phyloP scores from a whole-genome alignment of 2,113 vertebrate species.

The Protobothrops flavoviridis region DNA sequence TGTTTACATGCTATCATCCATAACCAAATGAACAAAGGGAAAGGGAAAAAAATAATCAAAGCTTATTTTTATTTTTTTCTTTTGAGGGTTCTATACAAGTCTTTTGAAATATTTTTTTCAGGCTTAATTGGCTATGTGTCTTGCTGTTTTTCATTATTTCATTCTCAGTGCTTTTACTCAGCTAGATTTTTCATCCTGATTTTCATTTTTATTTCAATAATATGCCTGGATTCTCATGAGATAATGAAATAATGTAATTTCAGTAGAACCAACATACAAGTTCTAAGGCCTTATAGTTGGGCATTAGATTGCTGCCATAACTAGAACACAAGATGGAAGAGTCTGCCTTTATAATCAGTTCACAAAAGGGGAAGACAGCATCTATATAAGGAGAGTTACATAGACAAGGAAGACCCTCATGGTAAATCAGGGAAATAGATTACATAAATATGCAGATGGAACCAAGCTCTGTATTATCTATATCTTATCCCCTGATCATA shows the following conservation, averaged over 20 bases:
- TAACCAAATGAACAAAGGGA: constrained; percentile 26
- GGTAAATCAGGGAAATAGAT: background rate
- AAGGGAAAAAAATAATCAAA: constrained; percentile 9
- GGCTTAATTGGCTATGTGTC: background rate
- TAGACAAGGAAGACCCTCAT: background rate
- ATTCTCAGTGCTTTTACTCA: background rate
- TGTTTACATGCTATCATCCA: background rate
- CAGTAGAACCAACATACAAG: background rate
- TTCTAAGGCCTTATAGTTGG: background rate
- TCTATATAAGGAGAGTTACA: background rate
- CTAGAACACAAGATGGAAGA: background rate
- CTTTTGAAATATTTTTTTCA: background rate
- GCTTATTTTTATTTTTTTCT: background rate
- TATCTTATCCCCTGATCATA: background rate
- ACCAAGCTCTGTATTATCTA: background rate
- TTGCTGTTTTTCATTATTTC: constrained; percentile 4
- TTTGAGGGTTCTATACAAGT: background rate
- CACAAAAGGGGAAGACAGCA: background rate
- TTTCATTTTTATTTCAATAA: background rate
- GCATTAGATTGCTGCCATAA: background rate
- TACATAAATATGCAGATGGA: background rate
- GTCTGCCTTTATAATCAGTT: background rate
- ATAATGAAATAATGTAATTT: background rate
- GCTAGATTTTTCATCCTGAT: background rate
- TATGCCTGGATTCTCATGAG: background rate